Evolutionary conservation across 2,113 vertebrate genomes (phyloP), one percentile per base, ranked within the genome.

Genomic region (Pangasianodon hypophthalmus): DNA sequence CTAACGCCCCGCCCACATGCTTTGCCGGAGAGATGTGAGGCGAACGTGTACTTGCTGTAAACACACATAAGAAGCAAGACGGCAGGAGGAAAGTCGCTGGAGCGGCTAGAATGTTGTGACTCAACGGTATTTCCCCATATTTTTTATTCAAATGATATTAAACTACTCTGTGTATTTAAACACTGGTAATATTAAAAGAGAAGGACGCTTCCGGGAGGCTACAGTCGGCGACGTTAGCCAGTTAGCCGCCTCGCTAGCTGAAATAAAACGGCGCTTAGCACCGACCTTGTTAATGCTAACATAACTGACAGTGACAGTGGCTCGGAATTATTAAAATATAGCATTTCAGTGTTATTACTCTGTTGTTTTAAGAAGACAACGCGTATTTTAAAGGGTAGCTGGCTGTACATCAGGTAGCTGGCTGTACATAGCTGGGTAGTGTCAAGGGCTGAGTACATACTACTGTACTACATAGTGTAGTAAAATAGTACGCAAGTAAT

Each of bases 161-260:
- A 41, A 44, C 24, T 6, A 8, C 21, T 29, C 21, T 14, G 56
- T 60, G 52, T 44, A 26, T 29, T 24, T 44, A 26, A 37, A 29
- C 10, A 2, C 37, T 14, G 58, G 4, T 75, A 6, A 56, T 16
- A 16, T 44, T 41, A 41, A 71, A 54, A 9, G 32, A 56, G 13
- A 56, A 18, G 13, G 21, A 56, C n/a, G 48, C 29, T 32, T 54
- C 4, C 21, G 0, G 19, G 69, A 75, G 19, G 50, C 32, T 41
- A 2, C 85, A 10, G 14, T 50, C 24, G 60, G 13, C 14, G 19
- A 1, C 85, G 67, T 50, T 85, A 54, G 64, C 64, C 16, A 1
- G 50, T 37, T 87, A 87, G 85, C 67, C 52, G 19, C 32, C 29
- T 71, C 5, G 69, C 85, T 87, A 87, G 18, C 52, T 24, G 81